Evolutionary conservation across 2,797 vertebrate species (phyloP).

Genomic region (Rhinatrema bivittatum): DNA sequence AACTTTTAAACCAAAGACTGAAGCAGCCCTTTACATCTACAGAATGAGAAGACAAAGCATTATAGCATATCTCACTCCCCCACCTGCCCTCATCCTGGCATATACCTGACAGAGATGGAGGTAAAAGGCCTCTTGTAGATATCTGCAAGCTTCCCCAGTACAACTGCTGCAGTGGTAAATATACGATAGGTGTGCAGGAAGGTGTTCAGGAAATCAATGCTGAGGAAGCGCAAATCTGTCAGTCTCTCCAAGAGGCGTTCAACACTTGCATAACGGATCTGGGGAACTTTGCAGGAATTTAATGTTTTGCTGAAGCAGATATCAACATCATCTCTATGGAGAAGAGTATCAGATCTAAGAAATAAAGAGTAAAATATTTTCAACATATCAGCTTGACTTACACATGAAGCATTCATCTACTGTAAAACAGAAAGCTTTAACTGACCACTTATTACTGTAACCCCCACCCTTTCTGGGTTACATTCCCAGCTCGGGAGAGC

Average conservation of each 20-base stretch:
- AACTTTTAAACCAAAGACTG: no score
- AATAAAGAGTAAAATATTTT: constrained; percentile 17
- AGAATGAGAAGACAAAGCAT: no score
- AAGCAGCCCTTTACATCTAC: no score
- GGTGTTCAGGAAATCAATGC: constrained; percentile 97
- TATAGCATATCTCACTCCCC: no score
- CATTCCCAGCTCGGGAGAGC: no score
- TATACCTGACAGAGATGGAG: constrained; percentile 89
- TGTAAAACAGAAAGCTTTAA: no score
- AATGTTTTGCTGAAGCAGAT: constrained; percentile 98
- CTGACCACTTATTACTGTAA: no score
- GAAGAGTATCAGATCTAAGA: constrained; percentile 85
- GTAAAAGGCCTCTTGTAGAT: constrained; percentile 95
- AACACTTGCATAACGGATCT: constrained; percentile 93
- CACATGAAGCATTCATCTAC: no score
- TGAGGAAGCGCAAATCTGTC: constrained; percentile 92
- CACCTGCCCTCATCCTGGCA: no score
- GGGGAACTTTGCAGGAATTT: constrained; percentile 98
- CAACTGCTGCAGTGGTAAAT: constrained; percentile 83
- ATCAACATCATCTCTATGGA: constrained; percentile 93
- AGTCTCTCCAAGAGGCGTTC: constrained; percentile 90
- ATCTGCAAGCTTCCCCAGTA: constrained; percentile 90
- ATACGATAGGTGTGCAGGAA: constrained; percentile 96
- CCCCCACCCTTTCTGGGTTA: no score
- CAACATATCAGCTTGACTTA: no score